Base-by-base conservation (phyloP, 2,888 invertebrate species). In the Tridacna crocea region DNA sequence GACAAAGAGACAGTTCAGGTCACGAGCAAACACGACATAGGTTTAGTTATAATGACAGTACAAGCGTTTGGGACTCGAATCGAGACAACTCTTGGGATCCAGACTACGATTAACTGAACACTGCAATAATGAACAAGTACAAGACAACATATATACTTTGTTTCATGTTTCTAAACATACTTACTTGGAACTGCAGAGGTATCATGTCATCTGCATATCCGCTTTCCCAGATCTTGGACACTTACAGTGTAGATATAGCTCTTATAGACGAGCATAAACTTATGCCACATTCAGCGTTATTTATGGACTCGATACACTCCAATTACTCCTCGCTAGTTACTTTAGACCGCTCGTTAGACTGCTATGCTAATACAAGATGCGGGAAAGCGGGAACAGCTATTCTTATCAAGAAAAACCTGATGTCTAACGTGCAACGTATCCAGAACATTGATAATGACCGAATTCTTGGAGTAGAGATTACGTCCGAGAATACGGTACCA, bases 151-250 rank as follows among this genome's bases (percentile, higher is more conserved):
- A n/a, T n/a, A n/a, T n/a, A n/a, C n/a, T n/a, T n/a, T n/a, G n/a
- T n/a, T n/a, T n/a, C n/a, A n/a, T n/a, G n/a, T n/a, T n/a, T 13
- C n/a, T 70, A 12, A 61, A 63, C 24, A 24, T 75, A 6, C 19
- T 75, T 11, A 46, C 46, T 26, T 75, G 75, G 75, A 75, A 75
- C 47, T 58, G 58, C 8, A 19, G 75, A 22, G 75, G 75, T 13
- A 75, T 75, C 13, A 75, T 75, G 75, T 75, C 75, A 15, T 63
- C 63, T 17, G 75, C 75, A 46, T 61, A 36, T 19, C n/a, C 47
- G 12, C 75, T 75, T 1, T 63, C 63, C 24, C 36, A 75, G n/a
- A 46, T 75, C 19, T 27, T 75, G 17, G 75, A 75, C 36, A 27
- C 11, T n/a, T 46, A 75, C 22, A 63, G 47, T 24, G 51, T 75